Conservation (phyloP, 2,888 invertebrate genomes). For the Asteroscopus sphinx region DNA sequence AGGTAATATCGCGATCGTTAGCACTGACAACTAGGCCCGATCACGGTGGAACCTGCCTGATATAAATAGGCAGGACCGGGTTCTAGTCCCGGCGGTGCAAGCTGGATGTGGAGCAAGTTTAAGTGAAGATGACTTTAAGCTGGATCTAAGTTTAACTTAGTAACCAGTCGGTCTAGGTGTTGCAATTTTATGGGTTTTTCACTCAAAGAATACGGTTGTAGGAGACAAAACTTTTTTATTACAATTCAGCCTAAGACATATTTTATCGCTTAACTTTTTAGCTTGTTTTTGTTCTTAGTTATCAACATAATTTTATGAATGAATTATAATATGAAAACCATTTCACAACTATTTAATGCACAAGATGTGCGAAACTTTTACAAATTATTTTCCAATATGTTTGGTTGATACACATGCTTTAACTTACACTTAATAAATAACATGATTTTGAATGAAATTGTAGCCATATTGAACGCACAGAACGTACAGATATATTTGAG, state of each 20-base stretch:
- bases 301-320: too few species aligned
- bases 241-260: too few species aligned
- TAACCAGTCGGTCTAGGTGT: conserved; percentile 28
- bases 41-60: conserved; percentile 44
- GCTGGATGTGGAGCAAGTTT: conserved; percentile 14
- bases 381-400: not conserved
- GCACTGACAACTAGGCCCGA: conserved; percentile 15
- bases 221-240: too few species aligned
- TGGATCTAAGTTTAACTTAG: conserved; percentile 30
- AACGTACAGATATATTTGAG: too few species aligned
- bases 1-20: conserved; percentile 11
- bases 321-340: too few species aligned
- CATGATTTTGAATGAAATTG: not conserved
- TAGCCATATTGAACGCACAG: not conserved
- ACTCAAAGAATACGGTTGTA: too few species aligned
- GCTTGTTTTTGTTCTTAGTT: too few species aligned
- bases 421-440: not conserved
- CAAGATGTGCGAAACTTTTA: not conserved
- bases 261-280: too few species aligned
- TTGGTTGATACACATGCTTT: not conserved
- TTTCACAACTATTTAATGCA: not conserved
- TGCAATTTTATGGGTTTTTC: conserved; percentile 4
- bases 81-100: conserved; percentile 28
- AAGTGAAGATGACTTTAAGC: conserved; percentile 11
- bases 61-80: conserved; percentile 49